These are phyloP conservation scores for Ceraclea dissimilis DNA, from an alignment of 2,888 invertebrate species.

Conservation along the genomic window DNA sequence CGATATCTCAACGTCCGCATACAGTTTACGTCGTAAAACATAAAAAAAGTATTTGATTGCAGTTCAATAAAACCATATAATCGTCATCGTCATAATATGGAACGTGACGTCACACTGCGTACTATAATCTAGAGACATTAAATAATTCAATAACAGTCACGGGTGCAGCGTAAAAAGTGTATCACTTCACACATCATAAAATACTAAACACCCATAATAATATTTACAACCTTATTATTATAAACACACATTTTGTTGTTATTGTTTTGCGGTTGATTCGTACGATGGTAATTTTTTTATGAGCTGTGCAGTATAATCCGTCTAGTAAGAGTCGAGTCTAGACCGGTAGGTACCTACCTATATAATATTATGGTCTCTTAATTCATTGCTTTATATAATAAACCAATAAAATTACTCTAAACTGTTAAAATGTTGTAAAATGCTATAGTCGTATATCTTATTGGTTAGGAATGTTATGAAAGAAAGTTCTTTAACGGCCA, in stretches of 20 bases:
- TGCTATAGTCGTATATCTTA: too few relatives aligned
- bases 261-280: neutral
- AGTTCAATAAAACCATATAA: neutral
- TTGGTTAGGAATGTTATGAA: too few relatives aligned
- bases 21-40: too few relatives aligned
- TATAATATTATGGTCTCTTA: conserved; percentile 13
- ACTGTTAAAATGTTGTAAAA: conserved; percentile 12
- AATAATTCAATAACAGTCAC: neutral
- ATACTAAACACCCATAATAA: neutral
- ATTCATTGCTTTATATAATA: conserved; percentile 25
- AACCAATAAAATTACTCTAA: conserved; percentile 25
- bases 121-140: neutral
- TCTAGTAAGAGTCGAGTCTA: neutral
- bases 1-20: too few relatives aligned
- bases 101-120: neutral
- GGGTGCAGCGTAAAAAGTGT: conserved; percentile 1
- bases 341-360: neutral
- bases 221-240: neutral
- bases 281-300: neutral
- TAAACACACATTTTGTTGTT: neutral
- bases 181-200: neutral
- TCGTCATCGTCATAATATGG: neutral
- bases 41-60: neutral
- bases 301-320: neutral
- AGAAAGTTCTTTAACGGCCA: too few relatives aligned